A percentile compares a stretch with the other conserved stretches of the same genome.
phyloP scores from a whole-genome alignment of 23 tunicate genomes.

The Trididemnum clinides region DNA sequence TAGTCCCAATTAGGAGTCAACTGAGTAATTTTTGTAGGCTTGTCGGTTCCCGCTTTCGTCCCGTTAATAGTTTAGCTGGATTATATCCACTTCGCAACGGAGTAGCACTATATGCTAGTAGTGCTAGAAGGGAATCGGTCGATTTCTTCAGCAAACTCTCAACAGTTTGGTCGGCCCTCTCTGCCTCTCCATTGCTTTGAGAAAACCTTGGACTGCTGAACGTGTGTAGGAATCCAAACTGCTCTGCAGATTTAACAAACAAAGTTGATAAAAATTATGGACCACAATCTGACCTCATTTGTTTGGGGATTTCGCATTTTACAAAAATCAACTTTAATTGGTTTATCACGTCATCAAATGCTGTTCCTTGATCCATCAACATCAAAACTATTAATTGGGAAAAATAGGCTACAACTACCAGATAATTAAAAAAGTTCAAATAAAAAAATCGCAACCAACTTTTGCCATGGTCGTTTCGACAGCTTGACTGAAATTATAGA shows the following conservation, averaged over 20 bases:
- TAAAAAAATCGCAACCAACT: constrained; percentile 24
- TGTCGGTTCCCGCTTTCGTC: neutral
- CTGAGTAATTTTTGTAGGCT: neutral
- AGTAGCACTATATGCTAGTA: constrained; percentile 19
- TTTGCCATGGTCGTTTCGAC: constrained; percentile 35
- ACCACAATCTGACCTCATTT: constrained; percentile 14
- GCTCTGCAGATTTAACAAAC: neutral
- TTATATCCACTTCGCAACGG: neutral
- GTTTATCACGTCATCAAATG: constrained; percentile 9
- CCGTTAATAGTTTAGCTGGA: constrained; percentile 32
- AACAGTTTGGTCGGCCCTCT: constrained; percentile 40
- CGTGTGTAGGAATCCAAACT: neutral
- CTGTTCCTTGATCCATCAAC: neutral
- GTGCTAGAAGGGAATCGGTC: constrained; percentile 20
- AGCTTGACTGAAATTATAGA: neutral
- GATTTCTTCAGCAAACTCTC: constrained; percentile 38
- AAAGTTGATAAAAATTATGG: constrained; percentile 1
- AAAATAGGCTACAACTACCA: constrained; percentile 36
- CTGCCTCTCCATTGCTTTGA: constrained; percentile 47
- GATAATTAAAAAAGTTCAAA: neutral
- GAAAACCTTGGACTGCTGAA: constrained; percentile 38
- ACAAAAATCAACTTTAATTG: constrained; percentile 26
- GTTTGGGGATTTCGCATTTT: neutral
- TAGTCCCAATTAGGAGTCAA: neutral
- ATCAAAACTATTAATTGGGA: constrained; percentile 19